Evolutionary conservation across 2,888 invertebrate genomes (phyloP).

Genomic region (Oscheius onirici): DNA sequence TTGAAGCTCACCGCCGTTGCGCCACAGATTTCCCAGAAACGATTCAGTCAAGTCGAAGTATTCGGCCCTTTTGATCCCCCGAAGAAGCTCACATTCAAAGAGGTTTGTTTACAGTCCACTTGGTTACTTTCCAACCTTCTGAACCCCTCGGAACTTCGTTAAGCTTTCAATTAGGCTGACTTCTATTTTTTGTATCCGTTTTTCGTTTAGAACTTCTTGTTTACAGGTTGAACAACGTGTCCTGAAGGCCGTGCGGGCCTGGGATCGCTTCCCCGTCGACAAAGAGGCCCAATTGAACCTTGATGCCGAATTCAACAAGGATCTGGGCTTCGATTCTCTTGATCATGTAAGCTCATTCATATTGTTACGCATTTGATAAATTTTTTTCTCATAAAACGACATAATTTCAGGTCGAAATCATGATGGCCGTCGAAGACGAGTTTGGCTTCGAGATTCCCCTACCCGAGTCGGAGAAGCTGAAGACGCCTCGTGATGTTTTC

Average conservation of each 20-base stretch:
- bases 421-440: conserved; percentile 99
- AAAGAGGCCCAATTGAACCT: conserved; percentile 51
- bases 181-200: not conserved
- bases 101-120: too few relatives aligned
- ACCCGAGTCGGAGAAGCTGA: conserved; percentile 56
- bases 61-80: conserved; percentile 66
- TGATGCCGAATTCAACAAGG: conserved; percentile 52
- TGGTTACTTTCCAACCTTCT: too few relatives aligned
- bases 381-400: not conserved
- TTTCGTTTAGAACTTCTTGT: not conserved
- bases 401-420: conserved; percentile 83
- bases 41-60: conserved; percentile 52
- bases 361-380: not conserved
- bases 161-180: too few relatives aligned
- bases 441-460: conserved; percentile 78
- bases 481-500: conserved; percentile 43
- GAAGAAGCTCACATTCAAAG: conserved; percentile 65
- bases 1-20: not conserved
- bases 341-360: conserved; percentile 48
- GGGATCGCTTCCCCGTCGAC: conserved; percentile 70
- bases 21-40: conserved; percentile 13
- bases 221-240: conserved; percentile 67
- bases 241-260: conserved; percentile 67
- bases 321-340: conserved; percentile 60
- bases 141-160: too few relatives aligned